These are phyloP conservation scores for Reinhardtius hippoglossoides DNA, from an alignment of 2,113 vertebrate species.

Conservation along the genomic window DNA sequence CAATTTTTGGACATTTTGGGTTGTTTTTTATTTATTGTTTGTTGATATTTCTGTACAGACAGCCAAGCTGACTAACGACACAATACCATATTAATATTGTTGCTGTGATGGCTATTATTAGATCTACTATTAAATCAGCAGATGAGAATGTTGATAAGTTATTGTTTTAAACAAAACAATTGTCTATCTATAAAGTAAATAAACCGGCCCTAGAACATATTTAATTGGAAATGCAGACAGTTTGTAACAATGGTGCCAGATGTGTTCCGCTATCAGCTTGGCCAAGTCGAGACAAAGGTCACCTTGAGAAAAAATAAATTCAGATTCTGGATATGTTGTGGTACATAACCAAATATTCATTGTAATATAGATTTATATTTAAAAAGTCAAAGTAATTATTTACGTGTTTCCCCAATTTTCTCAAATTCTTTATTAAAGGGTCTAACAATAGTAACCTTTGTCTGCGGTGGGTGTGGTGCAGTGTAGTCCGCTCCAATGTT, in stretches of 20 bases:
- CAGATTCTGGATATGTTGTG: not conserved
- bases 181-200: not conserved
- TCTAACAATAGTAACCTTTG: slow-evolving; percentile 26
- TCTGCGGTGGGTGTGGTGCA: slow-evolving; percentile 36
- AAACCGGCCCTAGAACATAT: not conserved
- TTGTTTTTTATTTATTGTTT: too few species aligned
- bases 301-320: not conserved
- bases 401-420: too few species aligned
- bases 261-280: not conserved
- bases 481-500: slow-evolving; percentile 9
- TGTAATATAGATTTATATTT: not conserved
- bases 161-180: slow-evolving; percentile 53
- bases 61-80: not conserved
- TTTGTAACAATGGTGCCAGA: slow-evolving; percentile 25
- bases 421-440: too few species aligned
- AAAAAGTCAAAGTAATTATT: not conserved
- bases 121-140: slow-evolving; percentile 4
- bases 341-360: not conserved
- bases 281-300: slow-evolving; percentile 37
- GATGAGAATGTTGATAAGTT: slow-evolving; percentile 15
- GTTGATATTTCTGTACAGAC: not conserved
- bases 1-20: too few species aligned
- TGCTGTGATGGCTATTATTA: not conserved
- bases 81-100: not conserved
- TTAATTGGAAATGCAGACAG: slow-evolving; percentile 32